Evolutionary conservation across 2,113 vertebrate genomes (phyloP), one percentile per base, ranked within the genome.

Genomic region (Clarias batrachus): DNA sequence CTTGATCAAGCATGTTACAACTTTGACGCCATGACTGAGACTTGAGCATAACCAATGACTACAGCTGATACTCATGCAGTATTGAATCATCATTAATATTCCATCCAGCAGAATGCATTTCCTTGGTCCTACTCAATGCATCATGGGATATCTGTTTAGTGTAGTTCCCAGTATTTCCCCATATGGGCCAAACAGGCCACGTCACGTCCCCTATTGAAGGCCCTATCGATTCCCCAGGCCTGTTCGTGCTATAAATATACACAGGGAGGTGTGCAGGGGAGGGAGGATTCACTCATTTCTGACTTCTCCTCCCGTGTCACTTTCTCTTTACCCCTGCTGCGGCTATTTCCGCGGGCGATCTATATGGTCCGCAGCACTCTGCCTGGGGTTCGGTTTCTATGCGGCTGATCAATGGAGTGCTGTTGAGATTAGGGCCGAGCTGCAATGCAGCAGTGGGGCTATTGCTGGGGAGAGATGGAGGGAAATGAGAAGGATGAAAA

Each of bases 181-280:
- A 4, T 25, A 25, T 65, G 66, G 77, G 81, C 81, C 78, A 87
- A 86, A 81, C 88, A 59, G 90, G 81, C 87, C 82, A 3, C 82
- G 87, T 82, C 73, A 48, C 48, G 41, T 56, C 85, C 81, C 81
- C 56, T 73, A 27, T 59, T 0, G 27, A 84, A 81, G 65, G 71
- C 60, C 76, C 27, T 91, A 94, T 93, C 81, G 91, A 94, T 92
- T 48, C 48, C 89, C 87, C 71, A 2, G 88, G 88, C 92, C 89
- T 85, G 71, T 87, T 92, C 92, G 83, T 81, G 48, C 90, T 93
- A 92, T 91, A 93, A 94, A 94, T 93, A 94, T n/a, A 54, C 54
- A 52, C 16, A 16, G 25, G 63, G 71, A 16, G 11, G 1, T 5
- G 21, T 25, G n/a, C 16, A 23, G 77, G 66, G 60, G 27, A 57